Evolutionary conservation across 2,888 invertebrate genomes (phyloP), one percentile per base, ranked within the genome.

Genomic region (Hirtodrosophila histrioides): DNA sequence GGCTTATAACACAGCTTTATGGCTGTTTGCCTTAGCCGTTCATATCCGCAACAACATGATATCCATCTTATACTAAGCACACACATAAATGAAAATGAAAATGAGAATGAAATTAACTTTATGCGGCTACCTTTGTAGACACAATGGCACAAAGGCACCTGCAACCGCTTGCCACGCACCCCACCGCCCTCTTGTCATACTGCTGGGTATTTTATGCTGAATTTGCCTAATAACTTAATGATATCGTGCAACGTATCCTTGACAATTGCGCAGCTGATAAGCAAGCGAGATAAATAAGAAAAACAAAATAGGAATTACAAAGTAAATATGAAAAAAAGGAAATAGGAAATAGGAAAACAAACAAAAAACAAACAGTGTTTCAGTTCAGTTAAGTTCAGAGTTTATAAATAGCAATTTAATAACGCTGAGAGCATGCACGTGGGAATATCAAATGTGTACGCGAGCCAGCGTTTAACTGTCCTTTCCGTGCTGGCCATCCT

Each of bases 321-420:
- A 17, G 17, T 27, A 35, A 37, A 53, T 27, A 37, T 8, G 7
- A n/a, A 35, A 64, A 55, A 49, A 11, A n/a, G n/a, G n/a, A n/a
- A n/a, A n/a, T n/a, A n/a, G n/a, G n/a, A 63, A 31, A 24, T 44
- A 39, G 24, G 17, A 17, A 39, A 11, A 36, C 53, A 33, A 58
- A 8, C 5, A 23, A 50, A 41, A 33, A 27, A 12, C 39, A 29
- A 48, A 46, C 63, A 48, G 48, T 57, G 66, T 43, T 65, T 57
- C 64, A 54, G 45, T 69, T 72, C 39, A 17, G 43, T 50, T 50
- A 10, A 11, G 9, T 36, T 43, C 36, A 49, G 41, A 50, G 69
- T 79, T 75, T 83, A 83, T 83, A 86, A 83, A 83, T 83, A 83
- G 86, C 53, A 86, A 58, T 83, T 86, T 83, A 83, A 86, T 83